Evolutionary conservation across 1,140 invertebrate genomes (phyloP).

Genomic region (Colletes gigas): DNA sequence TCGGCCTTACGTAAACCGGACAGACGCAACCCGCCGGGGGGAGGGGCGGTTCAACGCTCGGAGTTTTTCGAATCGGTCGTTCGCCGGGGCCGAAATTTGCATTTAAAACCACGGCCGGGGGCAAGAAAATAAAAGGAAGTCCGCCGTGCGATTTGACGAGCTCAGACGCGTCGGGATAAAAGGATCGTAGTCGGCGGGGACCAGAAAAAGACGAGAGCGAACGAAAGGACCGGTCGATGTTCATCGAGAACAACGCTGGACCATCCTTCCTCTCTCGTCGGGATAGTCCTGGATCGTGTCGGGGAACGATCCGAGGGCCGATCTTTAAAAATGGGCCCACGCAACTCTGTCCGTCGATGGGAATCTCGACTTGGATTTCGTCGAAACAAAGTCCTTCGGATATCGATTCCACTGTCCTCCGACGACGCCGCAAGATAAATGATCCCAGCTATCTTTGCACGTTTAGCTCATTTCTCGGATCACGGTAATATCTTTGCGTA

Average conservation of each 20-base stretch:
- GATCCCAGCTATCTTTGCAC: too few relatives aligned
- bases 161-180: constrained; percentile 49
- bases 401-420: not conserved
- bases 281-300: not conserved
- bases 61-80: constrained; percentile 40
- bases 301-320: not conserved
- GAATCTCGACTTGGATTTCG: not conserved
- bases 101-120: constrained; percentile 59
- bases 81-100: constrained; percentile 57
- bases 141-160: constrained; percentile 52
- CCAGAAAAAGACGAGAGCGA: constrained; percentile 16
- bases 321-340: constrained; percentile 7
- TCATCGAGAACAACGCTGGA: not conserved
- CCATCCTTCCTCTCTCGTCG: not conserved
- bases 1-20: constrained; percentile 1
- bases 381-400: not conserved
- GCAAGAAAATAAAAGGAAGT: constrained; percentile 48
- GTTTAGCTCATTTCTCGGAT: too few relatives aligned
- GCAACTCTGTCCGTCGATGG: not conserved
- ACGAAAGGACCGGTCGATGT: constrained; percentile 33
- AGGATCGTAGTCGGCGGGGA: constrained; percentile 42
- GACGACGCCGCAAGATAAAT: too few relatives aligned
- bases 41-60: constrained; percentile 40
- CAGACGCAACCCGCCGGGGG: not conserved
- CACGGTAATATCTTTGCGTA: too few relatives aligned